Evolutionary conservation across 1,140 invertebrate species (phyloP), one percentile per base, ranked within the genome.

Genomic region (Heliothis subflexa): DNA sequence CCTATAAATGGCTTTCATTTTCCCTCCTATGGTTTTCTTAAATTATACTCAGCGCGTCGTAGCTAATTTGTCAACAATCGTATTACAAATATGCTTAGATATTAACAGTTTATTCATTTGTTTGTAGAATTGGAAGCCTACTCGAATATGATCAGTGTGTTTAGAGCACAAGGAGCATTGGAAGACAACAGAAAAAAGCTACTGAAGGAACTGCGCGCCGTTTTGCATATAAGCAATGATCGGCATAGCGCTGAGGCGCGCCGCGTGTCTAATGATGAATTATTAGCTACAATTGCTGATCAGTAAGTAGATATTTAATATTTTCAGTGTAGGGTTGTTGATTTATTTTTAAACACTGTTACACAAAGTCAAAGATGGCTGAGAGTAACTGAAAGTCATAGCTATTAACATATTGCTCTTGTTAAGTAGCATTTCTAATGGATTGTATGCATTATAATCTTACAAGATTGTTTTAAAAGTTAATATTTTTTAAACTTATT

Each of bases 171-270:
- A 95, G 98, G 98, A 76, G 96, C 97, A 88, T 96, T 99, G 52
- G 97, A 96, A 86, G 96, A 96, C 87, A 97, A 97, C 81, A 98
- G 98, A 95, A 96, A 97, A 91, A 97, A 97, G 91, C 94, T 98
- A 79, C 95, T 99, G 57, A 96, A 97, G 90, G 97, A 99, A 89
- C 94, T 98, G 78, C 96, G 97, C 85, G 96, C 96, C 88, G 95
- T 96, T 89, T 96, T 99, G 83, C 97, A 98, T 94, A 98, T 99
- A 91, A 97, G 97, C 66, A 96, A 97, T 88, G 98, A 99, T 92
- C 96, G 98, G 83, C 98, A 99, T 93, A 96, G 97, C 84, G 98
- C 98, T 79, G 98, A 99, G 95, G 96, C 98, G 84, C 95, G 98
- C 80, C 96, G 98, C 88, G 98, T 97, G 81, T 97, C 98, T 77